Evolutionary conservation across 2,113 vertebrate genomes (phyloP).

Genomic region (Oreochromis tanganicae): DNA sequence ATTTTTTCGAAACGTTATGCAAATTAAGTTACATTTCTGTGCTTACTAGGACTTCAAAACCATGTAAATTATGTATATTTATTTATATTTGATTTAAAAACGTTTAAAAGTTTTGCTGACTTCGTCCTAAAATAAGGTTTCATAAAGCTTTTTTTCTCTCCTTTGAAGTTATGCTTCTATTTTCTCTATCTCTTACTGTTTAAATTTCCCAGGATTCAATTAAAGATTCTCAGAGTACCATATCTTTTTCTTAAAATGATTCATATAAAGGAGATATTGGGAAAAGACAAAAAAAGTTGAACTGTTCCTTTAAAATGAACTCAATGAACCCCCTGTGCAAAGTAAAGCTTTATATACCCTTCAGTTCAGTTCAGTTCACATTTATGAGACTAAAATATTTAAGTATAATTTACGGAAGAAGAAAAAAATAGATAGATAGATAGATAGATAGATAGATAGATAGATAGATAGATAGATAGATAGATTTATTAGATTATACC

Average conservation of each 20-base stretch:
- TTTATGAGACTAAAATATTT: neutral
- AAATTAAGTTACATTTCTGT: neutral
- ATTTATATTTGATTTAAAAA: neutral
- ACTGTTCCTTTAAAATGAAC: neutral
- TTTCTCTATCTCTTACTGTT: neutral
- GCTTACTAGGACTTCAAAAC: neutral
- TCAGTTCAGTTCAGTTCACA: neutral
- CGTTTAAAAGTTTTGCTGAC: neutral
- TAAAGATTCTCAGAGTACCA: neutral
- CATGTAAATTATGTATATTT: neutral
- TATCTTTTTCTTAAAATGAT: neutral
- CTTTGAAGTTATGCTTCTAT: neutral
- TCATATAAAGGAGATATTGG: neutral
- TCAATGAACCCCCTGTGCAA: neutral
- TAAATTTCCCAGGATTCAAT: neutral
- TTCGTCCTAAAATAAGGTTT: neutral
- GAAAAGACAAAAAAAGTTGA: neutral
- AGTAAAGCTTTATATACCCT: neutral
- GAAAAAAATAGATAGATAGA: neutral
- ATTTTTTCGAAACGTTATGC: neutral
- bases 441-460: neutral
- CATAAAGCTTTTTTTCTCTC: neutral
- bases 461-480: neutral
- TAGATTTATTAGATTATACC: neutral
- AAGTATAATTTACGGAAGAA: neutral